Percentiles rank a stretch among this genome's conserved stretches.
These are phyloP conservation scores for Cheirogaleus major DNA, from an alignment of 2,797 vertebrate species.

Conservation along the genomic window DNA sequence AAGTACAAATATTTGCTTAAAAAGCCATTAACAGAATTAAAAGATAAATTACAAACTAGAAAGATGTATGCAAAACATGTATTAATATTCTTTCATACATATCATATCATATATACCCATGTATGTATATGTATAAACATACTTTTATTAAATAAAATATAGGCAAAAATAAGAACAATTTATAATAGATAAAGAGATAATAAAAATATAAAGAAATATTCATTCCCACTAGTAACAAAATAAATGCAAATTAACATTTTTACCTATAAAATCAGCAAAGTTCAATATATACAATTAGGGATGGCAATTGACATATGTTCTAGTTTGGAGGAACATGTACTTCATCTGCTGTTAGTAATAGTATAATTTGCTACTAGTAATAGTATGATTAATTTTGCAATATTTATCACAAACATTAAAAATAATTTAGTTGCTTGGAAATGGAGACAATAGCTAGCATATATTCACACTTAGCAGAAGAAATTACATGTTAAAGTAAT, in stretches of 20 bases:
- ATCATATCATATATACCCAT: neutral
- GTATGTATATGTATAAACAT: neutral
- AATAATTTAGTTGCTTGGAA: neutral
- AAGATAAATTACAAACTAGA: neutral
- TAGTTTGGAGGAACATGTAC: neutral
- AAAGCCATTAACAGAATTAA: neutral
- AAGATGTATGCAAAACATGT: neutral
- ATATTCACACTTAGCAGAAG: neutral
- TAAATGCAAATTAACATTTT: neutral
- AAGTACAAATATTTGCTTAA: neutral
- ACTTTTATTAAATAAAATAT: slow-evolving; percentile 10
- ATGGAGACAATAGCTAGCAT: neutral
- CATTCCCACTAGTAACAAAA: neutral
- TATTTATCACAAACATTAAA: neutral
- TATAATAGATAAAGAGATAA: neutral
- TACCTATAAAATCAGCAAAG: neutral
- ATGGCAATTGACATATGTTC: neutral
- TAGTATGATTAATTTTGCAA: neutral
- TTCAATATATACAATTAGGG: neutral
- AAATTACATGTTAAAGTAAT: neutral
- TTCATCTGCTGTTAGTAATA: neutral
- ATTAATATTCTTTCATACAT: neutral
- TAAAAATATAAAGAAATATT: neutral
- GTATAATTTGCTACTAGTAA: neutral
- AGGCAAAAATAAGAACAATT: neutral